Evolutionary conservation across 2,113 vertebrate genomes (phyloP), one percentile per base, ranked within the genome.

Genomic region (Bubo bubo): DNA sequence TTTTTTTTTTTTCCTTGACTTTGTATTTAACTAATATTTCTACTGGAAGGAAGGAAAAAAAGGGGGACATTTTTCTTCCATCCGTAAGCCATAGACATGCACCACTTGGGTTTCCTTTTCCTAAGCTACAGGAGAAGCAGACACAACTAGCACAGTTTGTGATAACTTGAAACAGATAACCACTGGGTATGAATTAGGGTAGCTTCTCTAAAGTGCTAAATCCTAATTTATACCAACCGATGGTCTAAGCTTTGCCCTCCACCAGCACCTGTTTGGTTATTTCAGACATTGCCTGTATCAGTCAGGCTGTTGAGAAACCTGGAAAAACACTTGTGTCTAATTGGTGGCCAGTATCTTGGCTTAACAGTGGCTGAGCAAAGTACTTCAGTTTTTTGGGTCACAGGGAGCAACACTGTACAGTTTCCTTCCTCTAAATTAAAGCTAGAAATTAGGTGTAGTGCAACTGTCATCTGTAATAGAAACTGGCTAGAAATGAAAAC

Each of bases 1-100:
- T 6, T 11, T 3, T 3, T 37, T 23, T 34, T 11, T 3, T 3
- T 28, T 20, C 28, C 22, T 3, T 3, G 6, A 49, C 10, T 23
- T 59, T 21, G 14, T 30, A 20, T 83, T 79, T 56, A 58, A 76
- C 8, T 35, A 52, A 26, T 70, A 76, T 41, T 80, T 91, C 45
- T 77, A 45, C 27, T 32, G 14, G 24, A 28, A 81, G 66, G 19
- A 20, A 47, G 45, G 6, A 9, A 26, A 17, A 63, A 39, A 37
- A 12, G 9, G 20, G 14, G 21, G 7, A 49, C 9, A 21, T 56
- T 80, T 80, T 64, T 14, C 27, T 23, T 30, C 35, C 28, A 55
- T 52, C 27, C 47, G 26, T 24, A 35, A 77, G 53, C 30, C 23
- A 68, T 3, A 21, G 12, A 9, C 23, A 14, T 6, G 17, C 1